These are phyloP conservation scores for Rhagoletis pomonella DNA, from an alignment of 1,140 invertebrate species.

Conservation along the genomic window DNA sequence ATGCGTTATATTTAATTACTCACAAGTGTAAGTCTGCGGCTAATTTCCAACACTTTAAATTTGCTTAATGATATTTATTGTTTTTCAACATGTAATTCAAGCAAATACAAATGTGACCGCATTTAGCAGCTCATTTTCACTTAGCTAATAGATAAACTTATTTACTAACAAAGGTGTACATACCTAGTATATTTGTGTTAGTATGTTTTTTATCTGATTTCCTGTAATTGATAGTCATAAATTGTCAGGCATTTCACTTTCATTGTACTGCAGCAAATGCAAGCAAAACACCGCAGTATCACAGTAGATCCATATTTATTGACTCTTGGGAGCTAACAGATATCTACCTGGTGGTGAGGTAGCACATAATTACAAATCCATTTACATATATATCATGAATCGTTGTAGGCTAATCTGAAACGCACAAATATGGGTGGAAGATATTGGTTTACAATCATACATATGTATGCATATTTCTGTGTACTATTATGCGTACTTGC, in stretches of 20 bases:
- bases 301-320: neutral
- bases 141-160: neutral
- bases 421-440: neutral
- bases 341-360: neutral
- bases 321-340: constrained; percentile 8
- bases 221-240: constrained; percentile 31
- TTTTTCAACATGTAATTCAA: neutral
- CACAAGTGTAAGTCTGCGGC: neutral
- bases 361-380: neutral
- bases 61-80: neutral
- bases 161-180: neutral
- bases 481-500: neutral
- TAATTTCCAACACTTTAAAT: neutral
- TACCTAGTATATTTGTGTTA: neutral
- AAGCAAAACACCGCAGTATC: neutral
- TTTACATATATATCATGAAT: neutral
- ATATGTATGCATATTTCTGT: neutral
- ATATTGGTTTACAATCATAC: neutral
- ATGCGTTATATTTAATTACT: too few species aligned
- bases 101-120: neutral
- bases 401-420: neutral
- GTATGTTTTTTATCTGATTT: constrained; percentile 27
- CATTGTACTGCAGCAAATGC: neutral
- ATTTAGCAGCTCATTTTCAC: neutral
- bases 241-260: constrained; percentile 39